Evolutionary conservation across 2,113 vertebrate genomes (phyloP).

Genomic region (Cyanoderma ruficeps): DNA sequence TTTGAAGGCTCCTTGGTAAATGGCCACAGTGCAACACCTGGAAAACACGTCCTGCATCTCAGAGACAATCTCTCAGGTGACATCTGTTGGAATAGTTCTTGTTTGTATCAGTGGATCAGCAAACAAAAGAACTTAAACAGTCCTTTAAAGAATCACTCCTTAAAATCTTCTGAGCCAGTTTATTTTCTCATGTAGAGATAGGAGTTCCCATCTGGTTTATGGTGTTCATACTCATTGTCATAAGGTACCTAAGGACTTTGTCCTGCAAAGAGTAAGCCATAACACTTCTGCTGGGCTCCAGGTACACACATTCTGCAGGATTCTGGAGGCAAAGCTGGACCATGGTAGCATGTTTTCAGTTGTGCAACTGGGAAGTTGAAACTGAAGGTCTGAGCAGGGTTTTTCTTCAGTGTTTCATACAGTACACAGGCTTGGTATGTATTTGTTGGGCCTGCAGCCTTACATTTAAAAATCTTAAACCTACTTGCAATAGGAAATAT

Average conservation of each 20-base stretch:
- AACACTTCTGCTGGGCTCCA: background rate
- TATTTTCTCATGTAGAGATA: background rate
- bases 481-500: background rate
- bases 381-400: background rate
- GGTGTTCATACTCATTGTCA: background rate
- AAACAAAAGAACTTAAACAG: background rate
- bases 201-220: background rate
- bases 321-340: background rate
- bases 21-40: background rate
- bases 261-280: background rate
- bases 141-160: background rate
- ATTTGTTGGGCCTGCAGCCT: background rate
- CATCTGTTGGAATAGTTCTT: background rate
- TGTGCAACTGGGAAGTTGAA: background rate
- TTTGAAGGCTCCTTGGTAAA: background rate
- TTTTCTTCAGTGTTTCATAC: background rate
- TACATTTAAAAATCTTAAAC: background rate
- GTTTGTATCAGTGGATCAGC: background rate
- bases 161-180: background rate
- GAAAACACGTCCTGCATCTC: fast-evolving
- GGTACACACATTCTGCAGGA: background rate
- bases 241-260: background rate
- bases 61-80: background rate
- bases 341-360: background rate
- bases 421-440: background rate